Percentiles rank a stretch among this genome's conserved stretches.
Evolutionary conservation across 2,113 vertebrate genomes (phyloP).

Genomic region (Nothobranchius kuhntae): DNA sequence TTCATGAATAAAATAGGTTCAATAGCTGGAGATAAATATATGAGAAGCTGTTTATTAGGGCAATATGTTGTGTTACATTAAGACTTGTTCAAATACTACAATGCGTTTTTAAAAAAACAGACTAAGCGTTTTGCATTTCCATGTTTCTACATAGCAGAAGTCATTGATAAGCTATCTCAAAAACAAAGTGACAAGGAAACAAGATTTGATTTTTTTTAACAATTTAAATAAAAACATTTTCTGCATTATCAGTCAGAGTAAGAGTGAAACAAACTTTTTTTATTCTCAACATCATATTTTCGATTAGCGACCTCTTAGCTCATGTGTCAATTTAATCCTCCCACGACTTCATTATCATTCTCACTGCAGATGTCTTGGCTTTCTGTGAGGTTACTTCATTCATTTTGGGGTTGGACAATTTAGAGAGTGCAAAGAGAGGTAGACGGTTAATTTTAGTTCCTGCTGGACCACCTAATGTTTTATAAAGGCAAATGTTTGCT

Average conservation of each 20-base stretch:
- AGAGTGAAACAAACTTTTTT: conserved; percentile 16
- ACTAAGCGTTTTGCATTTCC: no score
- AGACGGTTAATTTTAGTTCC: not conserved
- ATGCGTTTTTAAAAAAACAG: not conserved
- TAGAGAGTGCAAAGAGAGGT: not conserved
- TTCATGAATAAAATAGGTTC: not conserved
- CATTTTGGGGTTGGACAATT: conserved; percentile 21
- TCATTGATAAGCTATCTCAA: no score
- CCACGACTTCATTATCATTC: conserved; percentile 44
- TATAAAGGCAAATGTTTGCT: conserved; percentile 23
- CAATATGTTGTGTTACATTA: not conserved
- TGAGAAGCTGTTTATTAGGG: no score
- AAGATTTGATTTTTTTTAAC: not conserved
- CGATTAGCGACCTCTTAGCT: conserved; percentile 35
- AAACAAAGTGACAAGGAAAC: conserved; percentile 6
- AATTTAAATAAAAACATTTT: not conserved
- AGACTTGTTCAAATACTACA: not conserved
- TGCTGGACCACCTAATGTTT: conserved; percentile 10
- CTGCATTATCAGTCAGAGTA: conserved; percentile 10
- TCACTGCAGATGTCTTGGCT: conserved; percentile 16
- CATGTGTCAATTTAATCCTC: conserved; percentile 42
- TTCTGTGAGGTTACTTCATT: conserved; percentile 4
- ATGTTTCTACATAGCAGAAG: no score
- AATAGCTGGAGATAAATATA: not conserved
- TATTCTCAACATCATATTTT: conserved; percentile 26